Evolutionary conservation across 2,113 vertebrate species (phyloP), one percentile per base, ranked within the genome.

Genomic region (Morphnarchus princeps): DNA sequence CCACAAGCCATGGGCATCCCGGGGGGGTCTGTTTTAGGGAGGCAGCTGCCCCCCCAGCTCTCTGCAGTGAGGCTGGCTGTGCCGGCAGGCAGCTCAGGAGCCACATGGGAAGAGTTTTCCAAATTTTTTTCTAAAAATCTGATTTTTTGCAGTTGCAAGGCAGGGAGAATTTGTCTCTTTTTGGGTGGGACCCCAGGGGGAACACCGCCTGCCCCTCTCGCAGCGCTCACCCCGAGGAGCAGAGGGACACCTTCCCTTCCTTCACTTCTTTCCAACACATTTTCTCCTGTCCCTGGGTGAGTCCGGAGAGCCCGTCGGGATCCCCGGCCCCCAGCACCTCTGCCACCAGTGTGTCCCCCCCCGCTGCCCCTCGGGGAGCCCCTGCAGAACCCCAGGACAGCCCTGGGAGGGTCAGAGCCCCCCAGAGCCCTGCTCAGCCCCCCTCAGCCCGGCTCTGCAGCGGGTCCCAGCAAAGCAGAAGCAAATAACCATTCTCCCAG

Each of bases 251-350:
- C 9, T 34, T 38, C 26, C 29, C 29, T 16, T 52, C 52, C 28
- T 12, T 47, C 15, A 0, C 29, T 34, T 40, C 38, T 20, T 13
- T 31, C 69, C 5, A 1, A 22, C 6, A 38, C 8, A 0, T 40
- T 73, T 94, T 65, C 28, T 69, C 34, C 78, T 57, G 40, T 3
- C 7, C 22, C 14, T 12, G 69, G 28, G 16, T 34, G 59, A 90
- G 29, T 20, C 10, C 0, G 2, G 43, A 26, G n/a, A 50, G 1
- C 6, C 26, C 14, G 0, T 3, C 0, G 1, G 65, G 34, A 61
- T 13, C 38, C 38, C 11, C 6, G 1, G 18, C 15, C 49, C 22
- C 28, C 42, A 31, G 31, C 31, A 7, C 49, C 49, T 18, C 58
- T 4, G 0, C 40, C 0, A 0, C 69, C 5, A 43, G 4, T 5